phyloP scores from a whole-genome alignment of 2,797 vertebrate genomes.

The Lepilemur septentrionalis region DNA sequence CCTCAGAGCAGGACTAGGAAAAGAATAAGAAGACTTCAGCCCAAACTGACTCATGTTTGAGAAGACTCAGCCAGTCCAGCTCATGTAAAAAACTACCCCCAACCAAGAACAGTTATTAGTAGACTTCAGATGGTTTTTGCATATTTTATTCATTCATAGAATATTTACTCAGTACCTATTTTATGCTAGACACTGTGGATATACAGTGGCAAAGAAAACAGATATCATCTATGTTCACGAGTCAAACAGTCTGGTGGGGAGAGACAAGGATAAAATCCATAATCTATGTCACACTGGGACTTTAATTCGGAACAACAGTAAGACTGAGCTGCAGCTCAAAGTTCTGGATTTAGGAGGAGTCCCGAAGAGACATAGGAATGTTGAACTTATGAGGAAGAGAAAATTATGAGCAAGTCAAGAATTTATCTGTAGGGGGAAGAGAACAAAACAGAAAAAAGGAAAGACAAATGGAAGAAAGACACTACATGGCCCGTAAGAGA shows the following conservation, averaged over 20 bases:
- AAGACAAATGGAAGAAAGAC: background rate
- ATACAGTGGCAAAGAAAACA: background rate
- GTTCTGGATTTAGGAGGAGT: background rate
- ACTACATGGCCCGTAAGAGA: background rate
- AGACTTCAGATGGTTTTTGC: background rate
- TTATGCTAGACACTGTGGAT: background rate
- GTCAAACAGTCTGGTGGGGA: background rate
- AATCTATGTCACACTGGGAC: background rate
- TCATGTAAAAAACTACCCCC: background rate
- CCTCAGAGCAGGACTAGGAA: background rate
- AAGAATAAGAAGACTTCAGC: slow-evolving; percentile 6
- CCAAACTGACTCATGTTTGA: background rate
- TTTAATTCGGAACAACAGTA: background rate
- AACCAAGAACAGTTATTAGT: background rate
- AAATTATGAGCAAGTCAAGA: slow-evolving; percentile 19
- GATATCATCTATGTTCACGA: background rate
- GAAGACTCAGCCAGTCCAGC: background rate
- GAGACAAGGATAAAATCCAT: background rate
- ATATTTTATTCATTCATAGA: slow-evolving; percentile 34
- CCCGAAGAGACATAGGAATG: background rate
- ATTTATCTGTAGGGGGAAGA: background rate
- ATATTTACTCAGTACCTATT: slow-evolving; percentile 4
- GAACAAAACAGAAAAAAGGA: slow-evolving; percentile 41
- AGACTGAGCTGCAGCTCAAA: background rate
- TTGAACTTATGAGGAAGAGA: background rate